Base-by-base conservation (phyloP, 35 echinoderm and acorn worm species). In the Heliocidaris erythrogramma region DNA sequence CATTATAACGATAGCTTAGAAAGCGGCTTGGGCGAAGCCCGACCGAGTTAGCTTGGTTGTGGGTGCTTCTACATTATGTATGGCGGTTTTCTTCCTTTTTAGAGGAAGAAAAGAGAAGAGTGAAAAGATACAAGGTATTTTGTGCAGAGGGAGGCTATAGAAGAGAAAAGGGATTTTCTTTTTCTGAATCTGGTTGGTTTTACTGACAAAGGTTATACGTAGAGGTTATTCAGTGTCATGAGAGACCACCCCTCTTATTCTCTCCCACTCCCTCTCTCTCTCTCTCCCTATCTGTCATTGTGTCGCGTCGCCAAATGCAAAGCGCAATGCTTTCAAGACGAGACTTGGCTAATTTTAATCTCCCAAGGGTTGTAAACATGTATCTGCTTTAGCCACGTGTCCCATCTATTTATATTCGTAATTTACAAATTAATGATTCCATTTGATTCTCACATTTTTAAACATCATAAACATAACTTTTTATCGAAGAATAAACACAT, bases 1-100 rank as follows among this genome's bases (percentile, higher is more conserved):
- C 90, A 95, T 95, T 95, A 95, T 95, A 95, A 92, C 94, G 94
- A 95, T 95, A 95, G 86, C 53, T 61, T n/a, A 31, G 30, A 95
- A 92, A 92, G 94, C 87, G 88, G 94, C 94, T 95, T 95, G 92
- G 11, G 14, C 47, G 47, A 95, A 48, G 47, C 87, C 30, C 87
- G 13, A 89, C 87, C 30, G 32, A 89, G 31, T 27, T 3, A 18
- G 87, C 87, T 24, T n/a, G 87, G 87, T 2, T 89, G 2, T 88
- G 86, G 87, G 87, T 42, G 32, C 87, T 89, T 16, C 31, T 89
- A 30, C 87, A 89, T 89, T 35, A 89, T 89, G 32, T 89, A 89
- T 89, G 87, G 87, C 14, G 87, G 31, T 11, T 47, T 42, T 89
- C 87, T 89, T 32, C 8, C 87, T 42, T 30, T 32, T 56, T 27